These are phyloP conservation scores for Schizopygopsis pylzovi DNA, from an alignment of 2,797 vertebrate genomes.

Conservation along the genomic window DNA sequence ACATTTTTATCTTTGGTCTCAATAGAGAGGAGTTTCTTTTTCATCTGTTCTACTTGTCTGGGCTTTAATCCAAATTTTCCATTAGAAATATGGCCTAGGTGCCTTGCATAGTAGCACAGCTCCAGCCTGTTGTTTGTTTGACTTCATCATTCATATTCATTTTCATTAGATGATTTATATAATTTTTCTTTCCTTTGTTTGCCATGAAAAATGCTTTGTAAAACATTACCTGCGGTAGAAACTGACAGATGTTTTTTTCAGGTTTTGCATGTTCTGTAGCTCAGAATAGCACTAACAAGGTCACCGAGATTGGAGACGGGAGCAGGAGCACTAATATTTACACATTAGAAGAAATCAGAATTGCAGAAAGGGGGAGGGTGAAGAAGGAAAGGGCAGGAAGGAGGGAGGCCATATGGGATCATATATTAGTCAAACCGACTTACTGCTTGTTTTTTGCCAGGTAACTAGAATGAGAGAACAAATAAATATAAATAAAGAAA, in stretches of 20 bases:
- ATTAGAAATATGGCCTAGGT: conserved; percentile 81
- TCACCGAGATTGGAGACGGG: conserved; percentile 21
- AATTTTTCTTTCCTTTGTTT: conserved; percentile 26
- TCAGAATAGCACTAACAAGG: conserved; percentile 40
- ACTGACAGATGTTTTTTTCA: conserved; percentile 9
- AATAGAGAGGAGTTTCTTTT: conserved; percentile 38
- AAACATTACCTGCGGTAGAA: not conserved
- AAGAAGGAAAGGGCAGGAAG: conserved; percentile 20
- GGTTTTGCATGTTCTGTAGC: conserved; percentile 25
- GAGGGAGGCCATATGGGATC: conserved; percentile 5
- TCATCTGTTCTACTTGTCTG: conserved; percentile 72
- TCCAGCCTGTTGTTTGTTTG: conserved; percentile 48
- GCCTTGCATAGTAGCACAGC: conserved; percentile 66
- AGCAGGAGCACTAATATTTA: conserved; percentile 47
- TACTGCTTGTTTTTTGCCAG: not conserved
- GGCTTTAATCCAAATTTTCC: conserved; percentile 78
- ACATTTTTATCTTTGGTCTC: conserved; percentile 36
- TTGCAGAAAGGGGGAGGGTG: not conserved
- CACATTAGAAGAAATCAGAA: conserved; percentile 36
- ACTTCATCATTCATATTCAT: conserved; percentile 46
- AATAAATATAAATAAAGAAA: conserved; percentile 7
- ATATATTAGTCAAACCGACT: conserved; percentile 23
- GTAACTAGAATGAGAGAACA: not conserved
- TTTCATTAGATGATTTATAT: conserved; percentile 45
- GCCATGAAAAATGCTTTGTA: conserved; percentile 31